Evolutionary conservation across 1,140 invertebrate genomes (phyloP), one percentile per base, ranked within the genome.

Genomic region (Drepana arcuata): DNA sequence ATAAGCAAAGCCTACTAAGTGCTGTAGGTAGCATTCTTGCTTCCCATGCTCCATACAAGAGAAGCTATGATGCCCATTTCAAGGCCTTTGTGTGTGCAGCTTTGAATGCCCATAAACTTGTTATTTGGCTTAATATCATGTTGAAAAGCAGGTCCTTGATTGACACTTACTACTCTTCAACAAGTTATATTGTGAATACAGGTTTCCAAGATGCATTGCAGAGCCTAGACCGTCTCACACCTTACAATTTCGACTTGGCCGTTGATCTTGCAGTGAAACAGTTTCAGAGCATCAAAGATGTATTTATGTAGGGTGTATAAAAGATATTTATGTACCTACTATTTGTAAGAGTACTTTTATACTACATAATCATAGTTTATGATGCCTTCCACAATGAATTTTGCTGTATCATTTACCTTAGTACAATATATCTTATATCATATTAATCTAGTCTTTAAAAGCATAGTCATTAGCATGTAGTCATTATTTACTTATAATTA

Each of bases 61-160:
- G 97, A 64, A 97, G 94, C 62, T 92, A 90, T 51, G 97, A 99
- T 85, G 94, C 97, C 2, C 96, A 98, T 83, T 99, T 99, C 68
- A 99, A 99, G 84, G 97, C 97, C 11, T 98, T 99, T 72, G 89
- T 99, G 29, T 99, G 95, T 83, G 91, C 95, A 32, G 97, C 93
- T 29, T 84, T 99, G 12, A 99, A 99, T 84, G 87, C 93, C 28
- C 93, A 93, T 55, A 94, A 96, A 84, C 85, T 99, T 39, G 93
- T 96, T 1, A 86, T 90, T 7, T 99, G 97, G 97, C 83, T 99
- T 12, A 92, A 95, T 65, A 88, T 99, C 26, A 93, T 99, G 44
- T 90, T 99, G 38, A 91, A 96, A 66, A 96, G 92, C 68, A 92
- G 92, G 58, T 89, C 92, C 31, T 77, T 99, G 12, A 86, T 98